Percentiles rank a stretch among this genome's conserved stretches.
phyloP scores from a whole-genome alignment of 1,140 invertebrate genomes.

The Notospermus geniculatus region DNA sequence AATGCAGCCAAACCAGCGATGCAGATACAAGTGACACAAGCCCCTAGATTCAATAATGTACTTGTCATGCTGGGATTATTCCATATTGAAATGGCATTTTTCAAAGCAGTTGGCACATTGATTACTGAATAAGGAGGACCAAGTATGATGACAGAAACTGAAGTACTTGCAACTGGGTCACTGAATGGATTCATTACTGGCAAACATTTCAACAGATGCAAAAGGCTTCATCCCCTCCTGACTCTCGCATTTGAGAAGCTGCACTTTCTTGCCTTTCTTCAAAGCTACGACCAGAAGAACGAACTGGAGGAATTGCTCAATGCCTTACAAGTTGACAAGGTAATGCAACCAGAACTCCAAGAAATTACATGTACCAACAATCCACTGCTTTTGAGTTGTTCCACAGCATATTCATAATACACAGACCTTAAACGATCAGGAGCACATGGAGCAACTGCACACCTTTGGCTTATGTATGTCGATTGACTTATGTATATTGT shows the following conservation, averaged over 20 bases:
- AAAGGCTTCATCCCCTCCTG: slow-evolving; percentile 54
- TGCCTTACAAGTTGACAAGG: no score
- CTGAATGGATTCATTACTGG: slow-evolving; percentile 51
- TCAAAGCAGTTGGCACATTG: slow-evolving; percentile 57
- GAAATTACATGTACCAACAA: no score
- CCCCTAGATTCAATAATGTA: slow-evolving; percentile 46
- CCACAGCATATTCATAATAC: no score
- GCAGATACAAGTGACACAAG: slow-evolving; percentile 48
- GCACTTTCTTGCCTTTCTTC: slow-evolving; percentile 46
- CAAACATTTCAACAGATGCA: slow-evolving; percentile 59
- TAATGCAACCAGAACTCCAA: no score
- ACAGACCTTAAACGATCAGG: no score
- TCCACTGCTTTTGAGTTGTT: no score
- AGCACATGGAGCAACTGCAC: no score
- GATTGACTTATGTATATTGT: no score
- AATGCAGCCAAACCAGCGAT: slow-evolving; percentile 53
- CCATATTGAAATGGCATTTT: slow-evolving; percentile 58
- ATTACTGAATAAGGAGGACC: slow-evolving; percentile 54
- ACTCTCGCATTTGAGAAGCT: slow-evolving; percentile 52
- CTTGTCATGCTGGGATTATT: slow-evolving; percentile 58
- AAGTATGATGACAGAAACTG: slow-evolving; percentile 50
- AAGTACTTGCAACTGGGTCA: slow-evolving; percentile 54
- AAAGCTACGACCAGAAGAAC: neutral
- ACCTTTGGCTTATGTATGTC: no score
- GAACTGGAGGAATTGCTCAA: no score